Base-by-base conservation (phyloP, 1,140 invertebrate genomes). In the Ceratosolen solmsi region DNA sequence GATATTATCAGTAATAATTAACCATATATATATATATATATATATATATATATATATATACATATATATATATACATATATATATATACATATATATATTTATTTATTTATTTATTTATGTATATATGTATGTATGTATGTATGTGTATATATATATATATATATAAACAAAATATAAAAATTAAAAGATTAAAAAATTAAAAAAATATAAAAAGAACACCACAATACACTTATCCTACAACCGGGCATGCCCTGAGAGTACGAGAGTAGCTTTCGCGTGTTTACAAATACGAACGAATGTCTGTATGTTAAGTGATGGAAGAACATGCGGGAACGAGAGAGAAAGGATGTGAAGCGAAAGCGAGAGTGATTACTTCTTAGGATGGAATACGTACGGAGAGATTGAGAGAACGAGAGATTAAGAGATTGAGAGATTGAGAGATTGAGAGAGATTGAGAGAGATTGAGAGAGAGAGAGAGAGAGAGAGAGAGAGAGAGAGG, bases 231-330 rank as follows among this genome's bases (percentile, higher is more conserved):
- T n/a, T 87, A 90, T 91, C 90, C 90, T 91, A 90, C 90, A 91
- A 91, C 90, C 86, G 89, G 90, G 89, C 90, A 91, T 91, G 90
- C 89, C 90, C 89, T 89, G 90, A 91, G 90, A 91, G 90, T 91
- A 91, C 90, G 90, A 91, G 90, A 91, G 90, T 90, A 90, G 87
- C 79, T 84, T 87, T 88, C 80, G 85, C 86, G 87, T 87, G 87
- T 80, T 77, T 84, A 80, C 58, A 72, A 79, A 82, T 73, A 82
- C 83, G 84, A 82, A 51, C 63, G 82, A 38, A 70, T 85, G 84
- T 74, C 63, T 83, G 83, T 22, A 30, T 27, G 46, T 8, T 36
- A n/a, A 72, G 22, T 49, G 30, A 17, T n/a, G 25, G 13, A 65
- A 65, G 27, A 71, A 36, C 81, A 82, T 51, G n/a, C 51, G 73